Conservation (phyloP, 2,797 vertebrate genomes). For the Taenioides sp. region DNA sequence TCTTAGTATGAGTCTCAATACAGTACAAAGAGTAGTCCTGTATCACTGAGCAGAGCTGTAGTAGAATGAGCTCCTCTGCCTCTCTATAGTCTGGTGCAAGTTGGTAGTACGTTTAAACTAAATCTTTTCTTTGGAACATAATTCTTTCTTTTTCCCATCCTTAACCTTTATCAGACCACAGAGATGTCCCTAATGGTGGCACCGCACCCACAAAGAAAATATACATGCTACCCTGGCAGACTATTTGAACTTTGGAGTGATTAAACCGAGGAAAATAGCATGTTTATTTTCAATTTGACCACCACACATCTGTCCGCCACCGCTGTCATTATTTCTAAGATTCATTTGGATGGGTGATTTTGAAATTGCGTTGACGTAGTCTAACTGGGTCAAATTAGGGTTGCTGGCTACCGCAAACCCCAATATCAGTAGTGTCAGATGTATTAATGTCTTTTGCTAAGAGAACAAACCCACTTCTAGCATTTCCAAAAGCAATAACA, state of each 20-base stretch:
- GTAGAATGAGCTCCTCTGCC: too few species aligned
- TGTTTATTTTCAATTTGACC: neutral
- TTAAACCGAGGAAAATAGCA: neutral
- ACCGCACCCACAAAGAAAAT: neutral
- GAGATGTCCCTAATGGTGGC: neutral
- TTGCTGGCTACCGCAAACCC: neutral
- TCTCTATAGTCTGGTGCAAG: too few species aligned
- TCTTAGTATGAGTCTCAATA: too few species aligned
- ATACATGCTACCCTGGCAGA: too few species aligned
- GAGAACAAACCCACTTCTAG: neutral
- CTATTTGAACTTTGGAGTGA: neutral
- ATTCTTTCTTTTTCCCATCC: neutral
- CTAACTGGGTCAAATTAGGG: neutral
- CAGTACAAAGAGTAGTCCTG: too few species aligned
- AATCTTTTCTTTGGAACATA: neutral
- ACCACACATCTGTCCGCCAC: neutral
- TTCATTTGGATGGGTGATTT: neutral
- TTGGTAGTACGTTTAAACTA: neutral
- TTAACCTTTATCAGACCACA: neutral
- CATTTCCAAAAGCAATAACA: neutral
- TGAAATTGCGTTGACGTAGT: neutral
- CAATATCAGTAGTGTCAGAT: neutral
- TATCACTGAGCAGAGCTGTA: too few species aligned
- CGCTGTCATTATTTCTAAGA: neutral
- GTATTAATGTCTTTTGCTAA: neutral